Conservation (phyloP, 1,140 invertebrate species). For the Hermetia illucens region DNA sequence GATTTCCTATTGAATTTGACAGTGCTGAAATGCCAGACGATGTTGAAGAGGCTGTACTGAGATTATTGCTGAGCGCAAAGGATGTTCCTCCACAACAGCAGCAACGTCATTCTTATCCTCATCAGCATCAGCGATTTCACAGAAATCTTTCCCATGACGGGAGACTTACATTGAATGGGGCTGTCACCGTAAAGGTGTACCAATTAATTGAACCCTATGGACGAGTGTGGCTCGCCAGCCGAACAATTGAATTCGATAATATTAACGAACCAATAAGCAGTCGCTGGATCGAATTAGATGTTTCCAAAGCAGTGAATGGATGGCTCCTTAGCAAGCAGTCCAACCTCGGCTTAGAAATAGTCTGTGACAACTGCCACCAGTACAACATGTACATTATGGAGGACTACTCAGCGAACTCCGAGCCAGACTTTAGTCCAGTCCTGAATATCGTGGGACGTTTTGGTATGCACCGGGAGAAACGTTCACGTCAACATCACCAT, state of each 20-base stretch:
- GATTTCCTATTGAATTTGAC: conserved; percentile 14
- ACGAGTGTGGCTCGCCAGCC: conserved; percentile 11
- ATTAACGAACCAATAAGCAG: conserved; percentile 13
- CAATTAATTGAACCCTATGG: conserved; percentile 12
- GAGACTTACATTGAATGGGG: neutral
- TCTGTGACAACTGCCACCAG: conserved; percentile 30
- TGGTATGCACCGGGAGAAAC: conserved; percentile 8
- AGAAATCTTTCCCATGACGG: neutral
- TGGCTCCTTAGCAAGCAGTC: conserved; percentile 32
- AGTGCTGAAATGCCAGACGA: conserved; percentile 9
- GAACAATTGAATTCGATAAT: conserved; percentile 12
- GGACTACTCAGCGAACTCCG: conserved; percentile 9
- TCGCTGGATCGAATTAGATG: conserved; percentile 41
- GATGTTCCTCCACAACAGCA: no score
- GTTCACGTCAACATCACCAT: conserved; percentile 2
- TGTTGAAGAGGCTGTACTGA: conserved; percentile 23
- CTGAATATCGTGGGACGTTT: conserved; percentile 32
- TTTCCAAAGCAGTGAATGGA: conserved; percentile 32
- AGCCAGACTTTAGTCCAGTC: conserved; percentile 20
- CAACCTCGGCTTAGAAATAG: conserved; percentile 36
- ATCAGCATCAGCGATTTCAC: conserved; percentile 11
- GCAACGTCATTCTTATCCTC: conserved; percentile 12
- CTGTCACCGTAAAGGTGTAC: conserved; percentile 14
- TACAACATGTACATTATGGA: conserved; percentile 20
- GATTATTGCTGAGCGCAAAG: conserved; percentile 17